These are phyloP conservation scores for Emydoidea blandingii DNA, from an alignment of 2,797 vertebrate species.

Conservation along the genomic window DNA sequence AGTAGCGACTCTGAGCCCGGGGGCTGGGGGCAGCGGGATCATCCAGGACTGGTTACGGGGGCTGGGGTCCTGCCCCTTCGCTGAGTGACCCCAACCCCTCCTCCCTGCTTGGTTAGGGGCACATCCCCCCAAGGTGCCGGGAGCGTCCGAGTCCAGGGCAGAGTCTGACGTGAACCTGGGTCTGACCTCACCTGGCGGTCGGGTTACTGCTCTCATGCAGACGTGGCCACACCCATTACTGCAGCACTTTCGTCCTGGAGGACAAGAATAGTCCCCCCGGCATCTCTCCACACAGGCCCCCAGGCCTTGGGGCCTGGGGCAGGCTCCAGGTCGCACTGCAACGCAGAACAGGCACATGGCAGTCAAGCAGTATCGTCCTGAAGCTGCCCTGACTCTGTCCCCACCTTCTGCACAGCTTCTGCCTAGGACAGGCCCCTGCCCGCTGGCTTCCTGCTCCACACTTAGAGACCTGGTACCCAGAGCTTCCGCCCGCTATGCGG, in stretches of 20 bases:
- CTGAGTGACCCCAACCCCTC: too few species aligned
- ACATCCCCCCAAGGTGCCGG: too few species aligned
- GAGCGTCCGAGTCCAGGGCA: not conserved
- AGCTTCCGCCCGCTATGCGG: too few species aligned
- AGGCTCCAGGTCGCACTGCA: not conserved
- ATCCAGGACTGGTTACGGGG: too few species aligned
- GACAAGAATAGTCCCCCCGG: not conserved
- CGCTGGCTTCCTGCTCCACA: too few species aligned
- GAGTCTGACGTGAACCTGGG: not conserved
- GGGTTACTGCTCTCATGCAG: rapidly evolving
- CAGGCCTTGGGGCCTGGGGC: rapidly evolving
- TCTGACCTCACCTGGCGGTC: not conserved
- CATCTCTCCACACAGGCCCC: rapidly evolving
- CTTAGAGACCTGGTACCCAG: too few species aligned
- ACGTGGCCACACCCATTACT: constrained; percentile 42
- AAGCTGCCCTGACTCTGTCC: not conserved
- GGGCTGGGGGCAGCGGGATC: too few species aligned
- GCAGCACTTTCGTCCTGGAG: constrained; percentile 52
- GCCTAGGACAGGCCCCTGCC: too few species aligned
- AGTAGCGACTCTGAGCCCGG: not conserved
- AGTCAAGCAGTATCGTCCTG: not conserved
- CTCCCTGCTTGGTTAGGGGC: too few species aligned
- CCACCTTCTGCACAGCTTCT: too few species aligned
- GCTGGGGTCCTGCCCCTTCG: too few species aligned
- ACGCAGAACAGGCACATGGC: not conserved